phyloP scores from a whole-genome alignment of 2,888 invertebrate species.

The Folsomia candida region DNA sequence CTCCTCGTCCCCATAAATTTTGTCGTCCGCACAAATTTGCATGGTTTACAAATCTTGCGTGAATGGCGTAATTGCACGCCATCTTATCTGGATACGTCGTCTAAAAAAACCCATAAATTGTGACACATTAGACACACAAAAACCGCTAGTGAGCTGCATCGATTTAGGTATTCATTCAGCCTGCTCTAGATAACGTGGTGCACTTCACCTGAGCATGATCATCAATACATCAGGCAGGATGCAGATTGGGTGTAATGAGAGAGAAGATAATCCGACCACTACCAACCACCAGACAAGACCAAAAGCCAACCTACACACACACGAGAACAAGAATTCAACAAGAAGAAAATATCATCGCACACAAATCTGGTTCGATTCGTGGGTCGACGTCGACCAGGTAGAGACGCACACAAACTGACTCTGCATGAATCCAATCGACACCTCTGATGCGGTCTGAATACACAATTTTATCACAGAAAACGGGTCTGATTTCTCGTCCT shows the following conservation, averaged over 20 bases:
- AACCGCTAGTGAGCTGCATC: no score
- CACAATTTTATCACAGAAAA: not conserved
- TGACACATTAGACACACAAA: no score
- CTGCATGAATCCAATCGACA: not conserved
- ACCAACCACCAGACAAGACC: no score
- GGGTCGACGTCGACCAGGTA: no score
- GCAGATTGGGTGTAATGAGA: not conserved
- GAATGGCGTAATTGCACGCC: no score
- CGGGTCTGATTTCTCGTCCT: not conserved
- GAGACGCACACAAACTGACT: not conserved
- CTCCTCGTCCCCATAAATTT: no score
- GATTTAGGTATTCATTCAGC: no score
- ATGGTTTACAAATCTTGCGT: no score
- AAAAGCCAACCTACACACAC: not conserved
- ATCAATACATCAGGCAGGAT: conserved; percentile 28
- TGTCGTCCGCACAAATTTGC: no score
- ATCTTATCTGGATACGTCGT: no score
- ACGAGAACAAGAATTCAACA: not conserved
- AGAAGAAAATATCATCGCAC: not conserved
- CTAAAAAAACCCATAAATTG: no score
- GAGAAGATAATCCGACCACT: conserved; percentile 14
- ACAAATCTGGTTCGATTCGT: not conserved
- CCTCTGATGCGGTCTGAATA: not conserved
- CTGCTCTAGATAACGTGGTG: not conserved
- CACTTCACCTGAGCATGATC: conserved; percentile 19